phyloP scores from a whole-genome alignment of 2,113 vertebrate species.

The Heterocephalus glaber region DNA sequence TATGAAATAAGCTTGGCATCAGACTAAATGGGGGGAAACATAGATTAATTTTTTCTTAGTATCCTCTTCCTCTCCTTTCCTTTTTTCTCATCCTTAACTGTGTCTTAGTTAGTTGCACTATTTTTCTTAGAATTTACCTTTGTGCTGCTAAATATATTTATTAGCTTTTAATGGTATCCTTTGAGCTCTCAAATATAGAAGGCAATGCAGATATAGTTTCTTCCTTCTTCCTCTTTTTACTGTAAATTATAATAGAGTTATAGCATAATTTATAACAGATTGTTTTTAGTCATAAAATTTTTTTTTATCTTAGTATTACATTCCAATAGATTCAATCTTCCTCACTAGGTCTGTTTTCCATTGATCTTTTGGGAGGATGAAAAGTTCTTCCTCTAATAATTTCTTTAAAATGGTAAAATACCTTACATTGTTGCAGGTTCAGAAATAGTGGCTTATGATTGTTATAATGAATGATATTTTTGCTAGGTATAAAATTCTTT shows the following conservation, averaged over 20 bases:
- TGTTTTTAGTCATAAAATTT: neutral
- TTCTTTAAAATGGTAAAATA: neutral
- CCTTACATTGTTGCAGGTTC: constrained; percentile 13
- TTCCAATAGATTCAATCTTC: neutral
- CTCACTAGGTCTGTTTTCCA: neutral
- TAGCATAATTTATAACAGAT: neutral
- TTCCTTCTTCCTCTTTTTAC: neutral
- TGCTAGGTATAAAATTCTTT: constrained; percentile 35
- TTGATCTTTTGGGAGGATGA: neutral
- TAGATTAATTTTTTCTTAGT: neutral
- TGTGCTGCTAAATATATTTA: constrained; percentile 12
- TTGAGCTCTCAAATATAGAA: neutral
- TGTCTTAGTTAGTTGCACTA: neutral
- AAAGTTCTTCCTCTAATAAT: neutral
- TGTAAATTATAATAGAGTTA: neutral
- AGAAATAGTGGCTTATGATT: neutral
- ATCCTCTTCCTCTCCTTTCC: neutral
- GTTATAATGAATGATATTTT: neutral
- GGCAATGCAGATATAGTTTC: neutral
- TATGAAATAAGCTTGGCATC: neutral
- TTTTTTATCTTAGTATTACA: neutral
- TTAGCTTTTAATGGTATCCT: neutral
- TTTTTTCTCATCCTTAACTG: neutral
- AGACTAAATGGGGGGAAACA: neutral
- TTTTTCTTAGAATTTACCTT: constrained; percentile 16